phyloP scores from a whole-genome alignment of 2,888 invertebrate genomes.

The Noctua comes region DNA sequence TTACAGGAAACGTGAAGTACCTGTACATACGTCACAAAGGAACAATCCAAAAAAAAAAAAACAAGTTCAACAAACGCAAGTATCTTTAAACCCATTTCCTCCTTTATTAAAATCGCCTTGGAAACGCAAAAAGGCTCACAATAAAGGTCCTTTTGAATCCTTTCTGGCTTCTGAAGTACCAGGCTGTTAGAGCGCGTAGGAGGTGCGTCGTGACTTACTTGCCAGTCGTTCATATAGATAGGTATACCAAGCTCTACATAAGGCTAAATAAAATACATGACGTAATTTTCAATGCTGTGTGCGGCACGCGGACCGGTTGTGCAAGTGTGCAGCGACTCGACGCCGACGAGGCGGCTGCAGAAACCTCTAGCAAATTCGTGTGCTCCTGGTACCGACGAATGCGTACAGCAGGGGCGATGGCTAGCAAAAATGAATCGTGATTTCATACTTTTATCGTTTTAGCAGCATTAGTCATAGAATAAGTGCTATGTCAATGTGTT shows the following conservation, averaged over 20 bases:
- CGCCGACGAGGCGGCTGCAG: conserved; percentile 74
- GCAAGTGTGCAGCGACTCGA: conserved; percentile 77
- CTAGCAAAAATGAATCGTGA: conserved; percentile 38
- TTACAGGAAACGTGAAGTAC: conserved; percentile 1
- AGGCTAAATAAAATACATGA: conserved; percentile 86
- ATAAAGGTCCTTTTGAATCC: conserved; percentile 77
- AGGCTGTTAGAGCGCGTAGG: conserved; percentile 79
- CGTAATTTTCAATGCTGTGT: conserved; percentile 87
- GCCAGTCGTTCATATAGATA: conserved; percentile 76
- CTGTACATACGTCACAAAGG: conserved; percentile 9
- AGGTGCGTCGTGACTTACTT: conserved; percentile 81
- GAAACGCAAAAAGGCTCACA: conserved; percentile 46
- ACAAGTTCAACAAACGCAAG: conserved; percentile 40
- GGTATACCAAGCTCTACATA: conserved; percentile 83
- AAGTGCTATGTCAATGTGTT: conserved; percentile 31
- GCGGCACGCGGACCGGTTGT: conserved; percentile 83
- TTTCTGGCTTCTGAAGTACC: conserved; percentile 81
- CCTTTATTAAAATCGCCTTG: conserved; percentile 24
- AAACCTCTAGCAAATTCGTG: conserved; percentile 79
- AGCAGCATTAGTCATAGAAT: conserved; percentile 42
- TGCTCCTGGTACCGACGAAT: conserved; percentile 81
- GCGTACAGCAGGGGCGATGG: conserved; percentile 61
- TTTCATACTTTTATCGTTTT: conserved; percentile 42
- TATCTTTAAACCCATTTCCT: conserved; percentile 37
- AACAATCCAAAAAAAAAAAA: conserved; percentile 27